Evolutionary conservation across 2,113 vertebrate species (phyloP).

Genomic region (Origma solitaria): DNA sequence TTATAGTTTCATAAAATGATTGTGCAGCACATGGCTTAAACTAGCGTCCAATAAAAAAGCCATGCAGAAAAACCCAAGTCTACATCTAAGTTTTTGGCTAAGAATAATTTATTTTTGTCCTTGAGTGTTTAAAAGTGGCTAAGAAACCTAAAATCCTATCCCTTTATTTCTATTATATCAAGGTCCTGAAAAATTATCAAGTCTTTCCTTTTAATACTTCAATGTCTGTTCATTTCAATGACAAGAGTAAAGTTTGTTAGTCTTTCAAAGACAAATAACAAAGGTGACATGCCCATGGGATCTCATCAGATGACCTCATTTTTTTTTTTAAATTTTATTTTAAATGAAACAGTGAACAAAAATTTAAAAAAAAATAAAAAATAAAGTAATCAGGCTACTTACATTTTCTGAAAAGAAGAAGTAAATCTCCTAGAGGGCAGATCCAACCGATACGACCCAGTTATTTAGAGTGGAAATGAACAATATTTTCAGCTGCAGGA

Average conservation of each 20-base stretch:
- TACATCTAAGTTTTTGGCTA: not conserved
- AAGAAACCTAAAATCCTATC: fast-evolving
- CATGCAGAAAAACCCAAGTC: not conserved
- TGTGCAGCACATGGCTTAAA: not conserved
- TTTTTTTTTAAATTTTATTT: not conserved
- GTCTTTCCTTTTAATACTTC: not conserved
- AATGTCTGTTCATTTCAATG: not conserved
- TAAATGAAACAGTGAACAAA: not conserved
- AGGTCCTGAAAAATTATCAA: not conserved
- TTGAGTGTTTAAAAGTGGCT: not conserved
- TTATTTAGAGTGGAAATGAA: not conserved
- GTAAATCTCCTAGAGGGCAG: not conserved
- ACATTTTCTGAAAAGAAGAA: not conserved
- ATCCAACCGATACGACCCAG: not conserved
- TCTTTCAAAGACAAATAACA: not conserved
- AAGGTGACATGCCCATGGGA: not conserved
- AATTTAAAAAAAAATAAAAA: not conserved
- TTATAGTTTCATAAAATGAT: not conserved
- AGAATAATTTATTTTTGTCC: not conserved
- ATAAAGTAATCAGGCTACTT: not conserved
- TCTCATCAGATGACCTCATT: not conserved
- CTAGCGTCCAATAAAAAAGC: not conserved
- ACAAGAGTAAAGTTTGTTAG: not conserved
- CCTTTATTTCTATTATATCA: not conserved
- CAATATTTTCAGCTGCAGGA: not conserved